A percentile compares a stretch with the other conserved stretches of the same genome.
phyloP scores from a whole-genome alignment of 2,888 invertebrate species.

The Pteria penguin region DNA sequence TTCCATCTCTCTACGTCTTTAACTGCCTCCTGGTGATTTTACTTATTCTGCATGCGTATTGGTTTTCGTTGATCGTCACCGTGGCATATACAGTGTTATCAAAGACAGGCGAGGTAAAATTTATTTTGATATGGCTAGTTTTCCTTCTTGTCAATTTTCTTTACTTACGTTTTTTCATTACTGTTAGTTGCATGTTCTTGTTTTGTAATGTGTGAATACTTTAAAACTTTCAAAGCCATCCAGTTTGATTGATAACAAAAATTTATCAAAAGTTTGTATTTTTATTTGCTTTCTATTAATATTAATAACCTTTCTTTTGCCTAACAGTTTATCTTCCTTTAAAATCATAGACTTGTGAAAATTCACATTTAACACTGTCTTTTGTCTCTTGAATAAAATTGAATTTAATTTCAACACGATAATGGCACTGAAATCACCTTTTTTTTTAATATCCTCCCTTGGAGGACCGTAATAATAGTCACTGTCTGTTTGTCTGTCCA shows the following conservation, averaged over 20 bases:
- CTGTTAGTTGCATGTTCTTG: background rate
- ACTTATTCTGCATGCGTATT: conserved; percentile 59
- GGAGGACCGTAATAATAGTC: no score
- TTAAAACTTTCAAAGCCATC: background rate
- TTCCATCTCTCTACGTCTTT: conserved; percentile 54
- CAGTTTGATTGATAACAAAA: background rate
- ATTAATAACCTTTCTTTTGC: no score
- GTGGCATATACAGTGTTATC: conserved; percentile 57
- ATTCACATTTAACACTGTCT: no score
- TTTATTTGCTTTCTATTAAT: background rate
- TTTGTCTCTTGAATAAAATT: no score
- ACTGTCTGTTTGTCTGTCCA: no score
- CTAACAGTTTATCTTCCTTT: no score
- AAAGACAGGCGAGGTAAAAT: conserved; percentile 52
- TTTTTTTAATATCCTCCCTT: no score
- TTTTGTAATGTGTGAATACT: no score
- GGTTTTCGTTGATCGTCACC: conserved; percentile 61
- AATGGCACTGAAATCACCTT: no score
- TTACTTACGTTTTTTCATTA: background rate
- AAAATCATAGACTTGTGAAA: no score
- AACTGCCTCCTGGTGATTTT: conserved; percentile 56
- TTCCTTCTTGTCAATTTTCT: background rate
- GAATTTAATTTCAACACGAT: no score
- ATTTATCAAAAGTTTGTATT: no score
- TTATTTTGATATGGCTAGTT: background rate